A percentile compares a stretch with the other conserved stretches of the same genome.
Conservation (phyloP, 2,113 vertebrate genomes). For the Nesogale talazaci region DNA sequence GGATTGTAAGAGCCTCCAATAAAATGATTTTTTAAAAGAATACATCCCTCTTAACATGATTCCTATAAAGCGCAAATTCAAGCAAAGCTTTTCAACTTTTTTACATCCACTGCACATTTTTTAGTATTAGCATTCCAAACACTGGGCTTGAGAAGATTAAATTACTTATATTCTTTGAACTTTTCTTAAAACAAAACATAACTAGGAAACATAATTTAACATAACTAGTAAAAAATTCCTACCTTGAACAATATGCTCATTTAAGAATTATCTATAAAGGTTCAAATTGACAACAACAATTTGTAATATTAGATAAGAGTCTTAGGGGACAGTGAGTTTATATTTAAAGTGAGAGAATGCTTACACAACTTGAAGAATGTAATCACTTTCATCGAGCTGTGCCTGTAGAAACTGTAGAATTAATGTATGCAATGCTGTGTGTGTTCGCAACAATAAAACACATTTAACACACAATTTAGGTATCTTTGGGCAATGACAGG, state of each 20-base stretch:
- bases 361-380: background rate
- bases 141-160: background rate
- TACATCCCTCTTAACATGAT: background rate
- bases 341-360: background rate
- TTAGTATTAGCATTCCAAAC: background rate
- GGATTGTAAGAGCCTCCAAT: no score
- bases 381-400: background rate
- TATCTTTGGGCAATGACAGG: background rate
- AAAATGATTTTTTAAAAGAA: background rate
- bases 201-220: no score
- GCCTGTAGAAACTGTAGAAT: background rate
- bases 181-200: background rate
- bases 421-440: background rate
- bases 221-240: background rate
- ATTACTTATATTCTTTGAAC: background rate
- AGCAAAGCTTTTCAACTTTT: background rate
- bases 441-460: no score
- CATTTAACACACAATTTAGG: background rate
- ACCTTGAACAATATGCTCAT: background rate
- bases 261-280: background rate
- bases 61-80: background rate
- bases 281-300: background rate
- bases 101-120: background rate
- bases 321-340: background rate
- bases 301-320: background rate